phyloP scores from a whole-genome alignment of 2,888 invertebrate species.

The Chalcosyrphus nemorum region DNA sequence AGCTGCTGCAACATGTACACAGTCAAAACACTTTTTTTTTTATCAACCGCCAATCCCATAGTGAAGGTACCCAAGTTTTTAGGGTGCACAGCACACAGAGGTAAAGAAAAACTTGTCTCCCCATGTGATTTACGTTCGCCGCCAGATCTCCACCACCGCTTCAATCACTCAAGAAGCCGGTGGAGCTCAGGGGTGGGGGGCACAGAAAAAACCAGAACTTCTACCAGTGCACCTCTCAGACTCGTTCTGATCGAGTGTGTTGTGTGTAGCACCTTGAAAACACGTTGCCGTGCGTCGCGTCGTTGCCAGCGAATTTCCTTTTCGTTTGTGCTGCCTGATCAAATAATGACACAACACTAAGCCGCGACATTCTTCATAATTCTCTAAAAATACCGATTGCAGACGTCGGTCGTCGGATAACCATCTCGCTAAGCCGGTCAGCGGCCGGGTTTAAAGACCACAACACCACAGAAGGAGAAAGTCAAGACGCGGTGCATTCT shows the following conservation, averaged over 20 bases:
- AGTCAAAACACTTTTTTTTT: too few relatives aligned
- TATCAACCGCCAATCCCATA: conserved; percentile 1
- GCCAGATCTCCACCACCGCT: conserved; percentile 25
- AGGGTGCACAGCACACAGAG: conserved; percentile 36
- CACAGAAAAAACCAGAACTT: conserved; percentile 34
- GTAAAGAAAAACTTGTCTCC: conserved; percentile 36
- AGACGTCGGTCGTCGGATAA: conserved; percentile 38
- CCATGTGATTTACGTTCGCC: conserved; percentile 45
- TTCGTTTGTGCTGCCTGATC: conserved; percentile 29
- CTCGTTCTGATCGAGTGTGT: conserved; percentile 45
- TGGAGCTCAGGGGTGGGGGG: conserved; percentile 40
- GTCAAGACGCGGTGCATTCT: conserved; percentile 37
- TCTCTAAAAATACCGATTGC: conserved; percentile 40
- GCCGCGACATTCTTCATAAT: conserved; percentile 57
- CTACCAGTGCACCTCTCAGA: conserved; percentile 11
- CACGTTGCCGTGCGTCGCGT: too few relatives aligned
- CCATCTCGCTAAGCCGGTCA: conserved; percentile 52
- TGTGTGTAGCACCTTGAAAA: conserved; percentile 61
- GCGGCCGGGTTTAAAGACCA: conserved; percentile 4
- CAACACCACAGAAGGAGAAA: conserved; percentile 47
- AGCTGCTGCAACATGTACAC: conserved; percentile 10
- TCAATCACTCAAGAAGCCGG: conserved; percentile 59
- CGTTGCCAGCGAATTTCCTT: conserved; percentile 46
- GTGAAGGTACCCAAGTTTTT: conserved; percentile 62
- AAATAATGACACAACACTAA: conserved; percentile 58